Base-by-base conservation (phyloP, 2,113 vertebrate genomes). In the Rhynchomys soricoides region DNA sequence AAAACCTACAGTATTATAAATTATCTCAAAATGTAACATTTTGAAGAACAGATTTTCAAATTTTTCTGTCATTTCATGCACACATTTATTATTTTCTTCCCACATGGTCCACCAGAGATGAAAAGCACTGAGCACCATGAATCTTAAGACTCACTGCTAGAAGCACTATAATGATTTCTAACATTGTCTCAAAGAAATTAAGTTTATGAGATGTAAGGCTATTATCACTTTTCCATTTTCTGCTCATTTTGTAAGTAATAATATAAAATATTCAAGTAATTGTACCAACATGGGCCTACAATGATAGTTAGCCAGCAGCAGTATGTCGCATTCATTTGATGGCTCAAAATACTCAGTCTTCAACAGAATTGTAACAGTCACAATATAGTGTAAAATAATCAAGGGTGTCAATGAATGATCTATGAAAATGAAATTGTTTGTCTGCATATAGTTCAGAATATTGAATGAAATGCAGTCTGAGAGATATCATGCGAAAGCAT, bases 161-260 rank as follows among this genome's bases (percentile, higher is more conserved):
- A 94, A 92, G 75, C 57, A 62, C 37, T 45, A 86, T 86, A 93
- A 85, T 95, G 64, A 95, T 95, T 93, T 95, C 64, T 96, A 85
- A 88, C 57, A 82, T 88, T 94, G 50, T 93, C 75, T 94, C 71
- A 94, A 90, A 88, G 57, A 40, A 96, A 92, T 96, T 81, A 85
- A 90, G 79, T 95, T 96, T 94, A 96, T 92, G 89, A 96, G 74
- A 95, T 93, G 22, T 57, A 92, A 93, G 74, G 43, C 83, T 93
- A 83, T 95, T 95, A 93, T 95, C 92, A 90, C 21, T 93, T 92
- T 90, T 52, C n/a, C 19, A 95, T 85, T 96, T 89, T 94, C 71
- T 22, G 83, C 8, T 97, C 88, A 90, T 96, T 97, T 97, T 66
- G 19, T 92, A 95, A 96, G 59, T 94, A 93, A 96, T 90, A 92